Base-by-base conservation (phyloP, 2,113 vertebrate species). In the Neogobius melanostomus region DNA sequence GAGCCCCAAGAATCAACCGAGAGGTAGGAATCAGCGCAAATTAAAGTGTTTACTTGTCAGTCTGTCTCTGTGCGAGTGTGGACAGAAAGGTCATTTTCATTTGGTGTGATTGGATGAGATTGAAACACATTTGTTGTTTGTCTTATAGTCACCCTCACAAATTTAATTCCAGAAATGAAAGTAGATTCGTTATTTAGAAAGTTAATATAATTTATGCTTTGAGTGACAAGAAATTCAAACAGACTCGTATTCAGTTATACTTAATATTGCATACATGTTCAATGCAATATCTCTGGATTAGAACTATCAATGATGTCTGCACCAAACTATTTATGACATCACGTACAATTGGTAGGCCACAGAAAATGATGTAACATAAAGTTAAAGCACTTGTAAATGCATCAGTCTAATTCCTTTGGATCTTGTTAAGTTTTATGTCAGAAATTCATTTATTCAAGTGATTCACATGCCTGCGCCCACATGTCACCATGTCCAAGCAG, bases 81-180 rank as follows among this genome's bases (percentile, higher is more conserved):
- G 14, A 61, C 50, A 50, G 36, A 70, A 78, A 78, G 75, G 77
- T 85, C 75, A 71, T 59, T 68, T 71, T 68, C 36, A 61, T 79
- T 62, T 71, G 8, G 51, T 8, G 1, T 68, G 45, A 80, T 78
- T 66, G 75, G 75, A 72, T 49, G 0, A 1, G 45, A 51, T 12
- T 68, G 47, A 76, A 60, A 71, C 64, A 7, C 42, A 68, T 62
- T 62, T 48, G 44, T 21, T 42, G 56, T 59, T 42, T 59, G 64
- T 11, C 28, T 69, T 52, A 36, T 14, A 59, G 72, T 75, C 42
- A 51, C 7, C 10, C 6, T 68, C 66, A 47, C 59, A 73, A 16
- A 52, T 73, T 45, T 42, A 8, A 28, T 56, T 63, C 16, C 42
- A 17, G n/a, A 64, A 64, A 46, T 16, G 11, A 54, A 11, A 49